Base-by-base conservation (phyloP, 1,140 invertebrate genomes). In the Centruroides vittatus region DNA sequence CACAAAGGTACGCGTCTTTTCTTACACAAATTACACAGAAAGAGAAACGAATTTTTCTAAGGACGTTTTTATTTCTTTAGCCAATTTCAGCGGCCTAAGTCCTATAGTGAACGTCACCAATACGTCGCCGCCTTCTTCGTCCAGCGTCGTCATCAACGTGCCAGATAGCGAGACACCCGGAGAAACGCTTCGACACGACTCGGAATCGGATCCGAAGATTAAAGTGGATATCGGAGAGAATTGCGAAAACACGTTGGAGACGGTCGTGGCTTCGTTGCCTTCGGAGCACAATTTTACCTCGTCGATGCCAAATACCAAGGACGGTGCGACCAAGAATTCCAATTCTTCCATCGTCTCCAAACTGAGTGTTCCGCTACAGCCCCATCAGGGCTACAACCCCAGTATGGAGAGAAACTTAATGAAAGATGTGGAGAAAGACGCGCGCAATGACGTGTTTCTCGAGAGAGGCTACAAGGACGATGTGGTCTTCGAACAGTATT, bases 331-430 rank as follows among this genome's bases (percentile, higher is more conserved):
- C 3, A 59, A 53, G n/a, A 41, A 10, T 13, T 62, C 52, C 10
- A 61, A 63, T 36, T 11, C 53, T 13, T 35, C 56, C 23, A 35
- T 52, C 70, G 5, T 63, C 66, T 35, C 74, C 67, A 66, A 70
- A 60, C 53, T 73, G 57, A 71, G 76, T 47, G 66, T 64, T 56
- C 63, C 67, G 35, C 35, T 89, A 34, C 87, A 89, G 67, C 86
- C 88, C 1, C 84, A 90, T 72, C 89, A 93, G 71, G 90, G 89
- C 3, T 76, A 89, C 9, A 94, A 95, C 78, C 87, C 89, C 1
- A 93, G 88, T 67, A 79, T 89, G 67, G 89, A 92, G 70, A 76
- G 90, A 3, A 95, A 95, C 75, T 77, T 88, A 5, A 81, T 86
- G 69, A 75, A 78, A 3, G 75, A 80, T 66, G 78, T 73, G 11